Evolutionary conservation across 2,888 invertebrate genomes (phyloP), one percentile per base, ranked within the genome.

Genomic region (Empis stercorea): DNA sequence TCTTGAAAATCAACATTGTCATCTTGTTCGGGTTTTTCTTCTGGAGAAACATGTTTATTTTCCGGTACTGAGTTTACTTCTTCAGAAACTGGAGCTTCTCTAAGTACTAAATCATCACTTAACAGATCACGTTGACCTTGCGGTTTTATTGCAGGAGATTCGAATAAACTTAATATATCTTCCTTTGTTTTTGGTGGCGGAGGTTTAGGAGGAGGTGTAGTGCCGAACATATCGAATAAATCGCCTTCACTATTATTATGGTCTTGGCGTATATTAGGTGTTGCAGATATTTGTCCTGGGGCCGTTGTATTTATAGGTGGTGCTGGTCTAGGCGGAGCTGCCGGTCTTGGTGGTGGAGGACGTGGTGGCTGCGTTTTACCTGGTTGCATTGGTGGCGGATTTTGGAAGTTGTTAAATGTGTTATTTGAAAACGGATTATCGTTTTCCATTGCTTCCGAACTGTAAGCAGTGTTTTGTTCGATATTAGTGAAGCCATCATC

Each of bases 121-220:
- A 79, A 62, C 50, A 79, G 72, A 61, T 79, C 79, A 6, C 62
- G 65, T 53, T 74, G 75, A 64, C 71, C 54, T 36, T 56, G 56
- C 50, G 51, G 53, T 10, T 61, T 56, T 43, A 55, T 58, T 6
- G 60, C 48, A 6, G 66, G 64, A 37, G 17, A 15, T 42, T 63
- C 60, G 53, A 78, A 79, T 40, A 79, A 62, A 59, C 78, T 79
- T 34, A 79, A 58, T 45, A 79, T 79, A 42, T 72, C 78, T 60
- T 78, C 76, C 51, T 75, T 79, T 7, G 74, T 72, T 37, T 78
- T 76, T 43, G 66, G 70, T 4, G 66, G 61, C 20, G 70, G 66
- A 3, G 77, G 76, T 44, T 68, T 71, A 1, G 75, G 56, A n/a
- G 70, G 76, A 16, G 76, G 74, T 4, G 73, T 52, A 43, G 61